These are phyloP conservation scores for Calyptomena viridis DNA, from an alignment of 2,113 vertebrate species.

Conservation along the genomic window DNA sequence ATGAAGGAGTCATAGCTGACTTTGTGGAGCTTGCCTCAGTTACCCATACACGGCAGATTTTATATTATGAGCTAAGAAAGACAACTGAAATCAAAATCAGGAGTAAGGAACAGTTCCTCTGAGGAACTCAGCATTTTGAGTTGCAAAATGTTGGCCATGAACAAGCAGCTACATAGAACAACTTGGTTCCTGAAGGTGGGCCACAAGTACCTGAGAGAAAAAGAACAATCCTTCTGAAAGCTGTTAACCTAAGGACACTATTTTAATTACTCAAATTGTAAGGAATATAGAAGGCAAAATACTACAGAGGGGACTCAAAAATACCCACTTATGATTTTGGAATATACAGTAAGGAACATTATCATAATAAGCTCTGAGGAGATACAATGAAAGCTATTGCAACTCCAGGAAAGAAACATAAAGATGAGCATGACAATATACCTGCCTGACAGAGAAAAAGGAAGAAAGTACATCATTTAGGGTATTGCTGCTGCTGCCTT, in stretches of 20 bases:
- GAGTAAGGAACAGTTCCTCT: not conserved
- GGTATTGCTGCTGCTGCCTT: constrained; percentile 19
- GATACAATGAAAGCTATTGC: constrained; percentile 53
- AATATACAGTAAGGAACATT: constrained; percentile 25
- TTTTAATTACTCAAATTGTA: constrained; percentile 42
- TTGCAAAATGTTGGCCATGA: not conserved
- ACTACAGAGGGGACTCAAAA: not conserved
- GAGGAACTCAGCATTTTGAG: not conserved
- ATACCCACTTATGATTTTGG: not conserved
- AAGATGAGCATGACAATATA: constrained; percentile 45
- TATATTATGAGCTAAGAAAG: not conserved
- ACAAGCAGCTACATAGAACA: not conserved
- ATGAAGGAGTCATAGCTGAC: not conserved
- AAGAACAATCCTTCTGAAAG: not conserved
- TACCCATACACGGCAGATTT: not conserved
- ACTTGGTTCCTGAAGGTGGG: not conserved
- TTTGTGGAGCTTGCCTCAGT: not conserved
- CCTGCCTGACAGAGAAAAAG: constrained; percentile 22
- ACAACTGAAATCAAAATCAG: not conserved
- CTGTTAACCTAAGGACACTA: not conserved
- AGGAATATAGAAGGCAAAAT: not conserved
- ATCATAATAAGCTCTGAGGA: constrained; percentile 36
- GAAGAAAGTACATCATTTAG: constrained; percentile 28
- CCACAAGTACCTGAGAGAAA: not conserved
- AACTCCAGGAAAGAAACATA: constrained; percentile 42